Conservation (phyloP, 2,888 invertebrate species). For the Dorcus parallelipipedus region DNA sequence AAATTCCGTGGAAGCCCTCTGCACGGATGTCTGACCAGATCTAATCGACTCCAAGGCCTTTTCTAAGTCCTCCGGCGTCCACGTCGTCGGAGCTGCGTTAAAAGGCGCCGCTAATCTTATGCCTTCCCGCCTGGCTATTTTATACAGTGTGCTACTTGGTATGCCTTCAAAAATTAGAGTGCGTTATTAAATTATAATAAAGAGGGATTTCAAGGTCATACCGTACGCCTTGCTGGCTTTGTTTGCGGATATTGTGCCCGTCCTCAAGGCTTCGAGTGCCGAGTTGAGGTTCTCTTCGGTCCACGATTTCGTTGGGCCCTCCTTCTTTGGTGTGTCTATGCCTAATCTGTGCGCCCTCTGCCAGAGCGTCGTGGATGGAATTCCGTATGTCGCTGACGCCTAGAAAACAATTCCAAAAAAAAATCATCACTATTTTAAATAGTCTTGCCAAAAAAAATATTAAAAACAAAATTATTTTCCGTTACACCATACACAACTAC, state of each 20-base stretch:
- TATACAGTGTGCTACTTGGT: slow-evolving; percentile 87
- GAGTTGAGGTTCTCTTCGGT: slow-evolving; percentile 79
- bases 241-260: slow-evolving; percentile 84
- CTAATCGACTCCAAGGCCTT: slow-evolving; percentile 80
- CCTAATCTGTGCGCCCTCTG: slow-evolving; percentile 85
- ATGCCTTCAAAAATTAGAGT: slow-evolving; percentile 55
- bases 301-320: slow-evolving; percentile 84
- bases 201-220: slow-evolving; percentile 32
- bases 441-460: no score
- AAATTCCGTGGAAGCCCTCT: slow-evolving; percentile 80
- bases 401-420: slow-evolving; percentile 29
- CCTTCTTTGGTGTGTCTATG: slow-evolving; percentile 89
- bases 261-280: slow-evolving; percentile 77
- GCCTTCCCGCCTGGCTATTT: slow-evolving; percentile 86
- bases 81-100: slow-evolving; percentile 85
- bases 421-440: neutral
- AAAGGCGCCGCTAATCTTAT: slow-evolving; percentile 86
- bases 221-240: slow-evolving; percentile 89
- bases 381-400: slow-evolving; percentile 81
- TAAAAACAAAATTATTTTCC: no score
- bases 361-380: slow-evolving; percentile 89
- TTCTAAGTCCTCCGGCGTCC: slow-evolving; percentile 81
- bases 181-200: neutral
- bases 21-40: slow-evolving; percentile 77
- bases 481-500: no score